Evolutionary conservation across 2,888 invertebrate species (phyloP), one percentile per base, ranked within the genome.

Genomic region (Protodeltote pygarga): DNA sequence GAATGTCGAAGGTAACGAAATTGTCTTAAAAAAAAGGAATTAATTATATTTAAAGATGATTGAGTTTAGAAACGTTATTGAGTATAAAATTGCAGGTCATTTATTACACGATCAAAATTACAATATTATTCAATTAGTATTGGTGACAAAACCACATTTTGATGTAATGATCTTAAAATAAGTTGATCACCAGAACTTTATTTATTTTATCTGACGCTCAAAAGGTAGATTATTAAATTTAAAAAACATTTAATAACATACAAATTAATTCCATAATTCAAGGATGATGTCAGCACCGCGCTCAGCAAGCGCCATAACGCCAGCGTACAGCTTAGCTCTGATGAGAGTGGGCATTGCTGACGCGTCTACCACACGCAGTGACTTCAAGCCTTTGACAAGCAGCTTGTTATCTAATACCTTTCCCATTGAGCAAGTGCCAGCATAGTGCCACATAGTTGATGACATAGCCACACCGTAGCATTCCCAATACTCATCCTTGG

Each of bases 401-500:
- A 66, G 10, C 2, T 27, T 27, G 1, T 15, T 27, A 13, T 73
- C 54, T 1, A 70, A 38, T 2, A 73, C 71, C 3, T 20, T 15
- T 0, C 70, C 73, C 37, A 71, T 47, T 0, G 61, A 32, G 9
- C 63, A 60, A 15, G 68, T 65, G 6, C 71, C 62, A 9, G 31
- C 24, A 16, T 60, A 65, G 38, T 74, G 73, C 62, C 65, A 69
- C 45, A 67, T 45, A 8, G 61, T 59, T 0, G 54, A 34, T 19
- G 65, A 64, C 48, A 64, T 51, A 1, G 35, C 46, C 15, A 50
- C 0, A 0, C 44, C 47, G 19, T 66, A 60, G 28, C 71, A 73
- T 4, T 47, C 14, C 61, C 61, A 73, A 23, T 28, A 73, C 1
- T 50, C 50, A n/a, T 29, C 50, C 3, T 31, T 38, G 13, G 23